Evolutionary conservation across 2,113 vertebrate genomes (phyloP).

Genomic region (Pollimyrus isidori): DNA sequence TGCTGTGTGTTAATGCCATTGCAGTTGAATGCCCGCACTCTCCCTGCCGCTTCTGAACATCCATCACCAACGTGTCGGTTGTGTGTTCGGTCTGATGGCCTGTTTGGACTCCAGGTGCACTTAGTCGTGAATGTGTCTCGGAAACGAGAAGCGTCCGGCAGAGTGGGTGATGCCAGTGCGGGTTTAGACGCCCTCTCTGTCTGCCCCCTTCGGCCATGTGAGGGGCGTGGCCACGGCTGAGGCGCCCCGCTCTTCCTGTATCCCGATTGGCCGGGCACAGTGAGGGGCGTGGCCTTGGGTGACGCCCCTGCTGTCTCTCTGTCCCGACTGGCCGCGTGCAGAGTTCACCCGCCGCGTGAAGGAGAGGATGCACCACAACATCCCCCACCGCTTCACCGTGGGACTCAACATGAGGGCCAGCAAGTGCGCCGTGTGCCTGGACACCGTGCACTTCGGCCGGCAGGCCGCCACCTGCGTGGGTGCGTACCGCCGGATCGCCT

Average conservation of each 20-base stretch:
- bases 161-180: neutral
- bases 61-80: neutral
- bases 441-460: constrained; percentile 96
- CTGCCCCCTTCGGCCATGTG: neutral
- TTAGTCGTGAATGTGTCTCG: neutral
- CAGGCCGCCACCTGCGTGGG: constrained; percentile 94
- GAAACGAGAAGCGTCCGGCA: neutral
- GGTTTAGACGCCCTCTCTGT: constrained; percentile 10
- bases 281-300: neutral
- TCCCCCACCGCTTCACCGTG: constrained; percentile 93
- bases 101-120: neutral
- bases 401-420: constrained; percentile 96
- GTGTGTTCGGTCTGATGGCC: neutral
- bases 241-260: neutral
- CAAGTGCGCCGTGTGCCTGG: constrained; percentile 92
- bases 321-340: constrained; percentile 40
- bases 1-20: neutral
- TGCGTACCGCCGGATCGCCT: constrained; percentile 38
- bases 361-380: constrained; percentile 97
- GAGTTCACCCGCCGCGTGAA: constrained; percentile 92
- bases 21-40: neutral
- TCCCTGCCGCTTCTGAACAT: neutral
- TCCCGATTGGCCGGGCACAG: neutral
- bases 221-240: neutral
- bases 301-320: neutral